Base-by-base conservation (phyloP, 2,888 invertebrate genomes). In the Ectemnius lituratus region DNA sequence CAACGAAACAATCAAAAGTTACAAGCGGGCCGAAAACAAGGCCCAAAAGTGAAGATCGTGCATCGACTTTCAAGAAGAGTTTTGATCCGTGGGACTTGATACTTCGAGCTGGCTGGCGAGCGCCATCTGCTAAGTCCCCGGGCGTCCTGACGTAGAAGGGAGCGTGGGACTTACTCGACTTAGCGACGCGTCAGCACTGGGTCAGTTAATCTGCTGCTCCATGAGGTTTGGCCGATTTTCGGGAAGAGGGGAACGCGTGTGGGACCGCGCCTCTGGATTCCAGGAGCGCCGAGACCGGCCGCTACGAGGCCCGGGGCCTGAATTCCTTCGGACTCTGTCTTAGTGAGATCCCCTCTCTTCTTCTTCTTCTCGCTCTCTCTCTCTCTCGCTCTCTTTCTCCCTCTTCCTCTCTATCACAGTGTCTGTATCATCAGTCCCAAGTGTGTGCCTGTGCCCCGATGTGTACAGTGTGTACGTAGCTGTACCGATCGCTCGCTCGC, bases 261-360 rank as follows among this genome's bases (percentile, higher is more conserved):
- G 83, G 83, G 37, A 37, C 87, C 87, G 87, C 88, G 86, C 88
- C 88, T 88, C 85, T 82, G 82, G 82, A 87, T 87, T 87, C 87
- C 88, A 84, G 72, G 80, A 78, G 79, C 80, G 85, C 82, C 86
- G 81, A 83, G 79, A 75, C 70, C 45, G 20, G 28, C 27, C 65
- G 20, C 52, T 37, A 27, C 52, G 67, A 52, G 18, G 62, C 59
- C 69, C 16, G 52, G 46, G 11, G 64, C 59, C 47, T 76, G 71
- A 69, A 78, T 72, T 71, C 70, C 73, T 18, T 5, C n/a, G 16
- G 52, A 14, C 62, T 18, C 58, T 8, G 70, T 28, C 59, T 71
- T 37, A n/a, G 69, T 45, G 59, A 47, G 69, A n/a, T 61, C 69
- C 52, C 16, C 52, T 49, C n/a, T 14, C 52, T 52, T 13, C 52